Percentiles rank a stretch among this genome's conserved stretches.
These are phyloP conservation scores for Bursaphelenchus mucronatus DNA, from an alignment of 1,140 invertebrate genomes.

Conservation along the genomic window DNA sequence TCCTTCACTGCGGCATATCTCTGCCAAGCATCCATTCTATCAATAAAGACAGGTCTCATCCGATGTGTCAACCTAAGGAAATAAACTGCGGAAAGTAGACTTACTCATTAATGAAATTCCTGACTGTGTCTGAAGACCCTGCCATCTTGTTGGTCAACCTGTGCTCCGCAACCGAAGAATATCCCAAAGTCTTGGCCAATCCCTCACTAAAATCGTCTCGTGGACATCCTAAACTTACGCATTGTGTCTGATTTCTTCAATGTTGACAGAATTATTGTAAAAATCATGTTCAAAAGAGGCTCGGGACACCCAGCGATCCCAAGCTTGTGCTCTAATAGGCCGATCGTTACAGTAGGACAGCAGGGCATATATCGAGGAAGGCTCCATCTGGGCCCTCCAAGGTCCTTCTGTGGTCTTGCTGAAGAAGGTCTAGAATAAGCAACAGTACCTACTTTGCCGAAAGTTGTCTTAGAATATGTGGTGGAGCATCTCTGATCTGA, in stretches of 20 bases:
- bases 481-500: slow-evolving; percentile 51
- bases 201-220: slow-evolving; percentile 48
- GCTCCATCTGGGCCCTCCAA: slow-evolving; percentile 49
- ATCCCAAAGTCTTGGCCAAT: slow-evolving; percentile 55
- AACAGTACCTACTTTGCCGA: slow-evolving; percentile 35
- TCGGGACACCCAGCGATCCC: slow-evolving; percentile 32
- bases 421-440: slow-evolving; percentile 20
- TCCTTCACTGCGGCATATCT: slow-evolving; percentile 47
- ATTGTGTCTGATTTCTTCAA: slow-evolving; percentile 58
- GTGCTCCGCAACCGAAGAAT: slow-evolving; percentile 51
- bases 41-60: slow-evolving; percentile 55
- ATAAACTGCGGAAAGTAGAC: slow-evolving; percentile 10
- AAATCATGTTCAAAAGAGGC: slow-evolving; percentile 51
- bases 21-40: slow-evolving; percentile 53
- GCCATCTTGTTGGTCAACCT: slow-evolving; percentile 59
- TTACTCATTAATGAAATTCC: slow-evolving; percentile 53
- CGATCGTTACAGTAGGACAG: slow-evolving; percentile 56
- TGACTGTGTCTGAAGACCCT: slow-evolving; percentile 53
- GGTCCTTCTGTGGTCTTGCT: slow-evolving; percentile 50
- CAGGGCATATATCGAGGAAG: slow-evolving; percentile 47
- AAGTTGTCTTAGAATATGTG: slow-evolving; percentile 49
- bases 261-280: slow-evolving; percentile 59
- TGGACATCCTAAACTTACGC: slow-evolving; percentile 30
- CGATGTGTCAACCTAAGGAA: slow-evolving; percentile 42
- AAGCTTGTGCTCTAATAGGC: slow-evolving; percentile 28